Evolutionary conservation across 2,888 invertebrate genomes (phyloP), one percentile per base, ranked within the genome.

Genomic region (Dyspetes luteomarginatus): DNA sequence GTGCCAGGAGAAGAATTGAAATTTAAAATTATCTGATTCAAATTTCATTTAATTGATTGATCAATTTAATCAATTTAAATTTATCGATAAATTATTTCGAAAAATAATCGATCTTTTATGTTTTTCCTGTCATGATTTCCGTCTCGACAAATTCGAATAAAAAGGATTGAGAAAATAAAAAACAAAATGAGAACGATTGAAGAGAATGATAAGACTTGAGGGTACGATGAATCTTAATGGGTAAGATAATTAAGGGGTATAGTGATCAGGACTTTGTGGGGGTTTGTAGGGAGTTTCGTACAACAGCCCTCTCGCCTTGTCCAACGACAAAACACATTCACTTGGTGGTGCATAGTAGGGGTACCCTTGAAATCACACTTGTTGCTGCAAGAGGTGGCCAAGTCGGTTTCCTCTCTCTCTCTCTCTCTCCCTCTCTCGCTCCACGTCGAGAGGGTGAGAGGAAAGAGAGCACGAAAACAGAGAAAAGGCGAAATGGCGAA

Each of bases 321-420:
- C 22, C 50, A 45, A 50, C 45, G 62, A 55, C 58, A 72, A 67
- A 58, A 55, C 56, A 65, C 41, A 60, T 56, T 73, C 52, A 22
- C 71, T 50, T 22, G 68, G 50, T 62, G 43, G 45, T 24, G 48
- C 30, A n/a, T 26, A 64, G 24, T 36, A 45, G 45, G 30, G 48
- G 84, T 83, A 85, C 89, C 86, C 88, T 88, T 85, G 87, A 87
- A 89, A 89, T 90, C 88, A 85, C 91, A 91, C 91, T 91, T 91
- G 91, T 91, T 91, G 91, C 91, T 86, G 86, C 84, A 84, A 85
- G 84, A 86, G 82, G 65, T 58, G 68, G 77, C 50, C 48, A 55
- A 73, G 73, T 68, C 64, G 41, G 72, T 60, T 36, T 3, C 4
- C 36, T 36, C 36, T 36, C 41, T 17, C 12, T 43, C 41, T 45